A percentile compares a stretch with the other conserved stretches of the same genome.
Evolutionary conservation across 2,797 vertebrate genomes (phyloP).

Genomic region (Falco biarmicus): DNA sequence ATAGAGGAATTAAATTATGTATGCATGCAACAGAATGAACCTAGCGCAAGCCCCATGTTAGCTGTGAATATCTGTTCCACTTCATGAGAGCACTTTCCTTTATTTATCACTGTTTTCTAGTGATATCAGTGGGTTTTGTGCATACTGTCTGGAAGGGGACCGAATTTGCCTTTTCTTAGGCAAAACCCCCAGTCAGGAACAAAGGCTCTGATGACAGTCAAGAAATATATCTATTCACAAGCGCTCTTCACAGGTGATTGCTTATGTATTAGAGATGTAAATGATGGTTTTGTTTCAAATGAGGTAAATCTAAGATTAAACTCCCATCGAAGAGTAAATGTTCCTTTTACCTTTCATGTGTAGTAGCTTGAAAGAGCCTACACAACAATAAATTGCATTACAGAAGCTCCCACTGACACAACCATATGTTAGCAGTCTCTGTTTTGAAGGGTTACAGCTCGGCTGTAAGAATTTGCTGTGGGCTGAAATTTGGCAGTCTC

Average conservation of each 20-base stretch:
- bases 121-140: background rate
- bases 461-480: conserved; percentile 35
- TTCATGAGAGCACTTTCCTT: conserved; percentile 35
- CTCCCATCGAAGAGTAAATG: conserved; percentile 50
- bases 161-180: background rate
- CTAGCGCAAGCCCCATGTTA: background rate
- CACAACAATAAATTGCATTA: conserved; percentile 67
- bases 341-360: conserved; percentile 60
- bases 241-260: conserved; percentile 52
- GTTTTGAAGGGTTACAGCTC: conserved; percentile 60
- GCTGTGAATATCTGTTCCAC: conserved; percentile 43
- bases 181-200: background rate
- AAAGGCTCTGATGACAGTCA: conserved; percentile 23
- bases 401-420: conserved; percentile 69
- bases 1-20: conserved; percentile 46
- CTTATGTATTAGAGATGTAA: conserved; percentile 35
- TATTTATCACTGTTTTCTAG: background rate
- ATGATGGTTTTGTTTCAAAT: conserved; percentile 46
- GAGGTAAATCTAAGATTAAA: conserved; percentile 65
- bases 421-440: conserved; percentile 64
- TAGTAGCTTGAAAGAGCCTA: conserved; percentile 64
- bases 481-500: conserved; percentile 55
- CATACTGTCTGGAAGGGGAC: background rate
- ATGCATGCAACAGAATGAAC: background rate
- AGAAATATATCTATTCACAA: conserved; percentile 8